Evolutionary conservation across 2,113 vertebrate genomes (phyloP).

Genomic region (Bombycilla garrulus): DNA sequence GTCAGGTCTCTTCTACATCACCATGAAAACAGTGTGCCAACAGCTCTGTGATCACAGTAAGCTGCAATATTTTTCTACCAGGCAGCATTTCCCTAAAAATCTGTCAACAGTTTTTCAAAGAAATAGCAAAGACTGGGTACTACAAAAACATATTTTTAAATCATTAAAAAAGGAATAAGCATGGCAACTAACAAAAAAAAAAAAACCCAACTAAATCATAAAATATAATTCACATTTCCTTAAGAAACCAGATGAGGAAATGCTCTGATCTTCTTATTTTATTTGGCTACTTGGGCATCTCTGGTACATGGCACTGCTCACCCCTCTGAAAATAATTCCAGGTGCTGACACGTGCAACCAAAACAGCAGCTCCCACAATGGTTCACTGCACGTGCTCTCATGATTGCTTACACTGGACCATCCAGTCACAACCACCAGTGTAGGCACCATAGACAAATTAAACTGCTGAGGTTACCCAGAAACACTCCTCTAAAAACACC

Average conservation of each 20-base stretch:
- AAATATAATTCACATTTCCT: neutral
- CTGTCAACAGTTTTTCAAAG: neutral
- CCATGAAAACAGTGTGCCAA: neutral
- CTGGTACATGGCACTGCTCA: neutral
- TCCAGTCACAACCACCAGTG: neutral
- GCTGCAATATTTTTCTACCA: neutral
- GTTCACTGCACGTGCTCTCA: neutral
- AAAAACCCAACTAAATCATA: neutral
- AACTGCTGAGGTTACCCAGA: neutral
- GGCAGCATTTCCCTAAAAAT: neutral
- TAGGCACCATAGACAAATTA: neutral
- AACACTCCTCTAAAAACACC: neutral
- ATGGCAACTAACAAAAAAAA: neutral
- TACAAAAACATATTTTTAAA: neutral
- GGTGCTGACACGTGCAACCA: accelerated
- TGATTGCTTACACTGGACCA: neutral
- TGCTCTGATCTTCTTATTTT: neutral
- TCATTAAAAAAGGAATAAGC: neutral
- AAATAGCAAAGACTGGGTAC: neutral
- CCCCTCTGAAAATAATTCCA: neutral
- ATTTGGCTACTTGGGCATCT: neutral
- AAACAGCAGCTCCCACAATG: accelerated
- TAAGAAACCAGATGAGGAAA: neutral
- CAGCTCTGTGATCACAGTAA: neutral
- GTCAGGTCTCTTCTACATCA: neutral